Conservation (phyloP, 2,797 vertebrate species). For the Vireo griseus region DNA sequence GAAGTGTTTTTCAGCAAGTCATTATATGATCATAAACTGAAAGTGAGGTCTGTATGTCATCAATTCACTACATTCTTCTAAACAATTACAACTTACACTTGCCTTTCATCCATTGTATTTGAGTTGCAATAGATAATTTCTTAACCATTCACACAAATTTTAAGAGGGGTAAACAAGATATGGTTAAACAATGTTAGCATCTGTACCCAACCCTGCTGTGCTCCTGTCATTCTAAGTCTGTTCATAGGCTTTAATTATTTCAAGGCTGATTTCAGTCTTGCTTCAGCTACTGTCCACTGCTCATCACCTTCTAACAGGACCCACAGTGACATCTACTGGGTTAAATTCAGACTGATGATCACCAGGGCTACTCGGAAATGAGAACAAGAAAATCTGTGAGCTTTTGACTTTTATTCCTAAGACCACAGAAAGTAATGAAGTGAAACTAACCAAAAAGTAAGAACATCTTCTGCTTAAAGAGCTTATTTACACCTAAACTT, state of each 20-base stretch:
- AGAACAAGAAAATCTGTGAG: neutral
- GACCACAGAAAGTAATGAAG: neutral
- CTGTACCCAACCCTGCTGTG: neutral
- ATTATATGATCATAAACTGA: neutral
- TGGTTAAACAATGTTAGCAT: neutral
- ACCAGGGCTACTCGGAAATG: neutral
- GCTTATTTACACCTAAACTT: neutral
- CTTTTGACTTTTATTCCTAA: neutral
- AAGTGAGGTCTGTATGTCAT: neutral
- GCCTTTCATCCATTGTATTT: neutral
- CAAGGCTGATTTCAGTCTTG: neutral
- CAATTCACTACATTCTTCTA: neutral
- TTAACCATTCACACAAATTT: neutral
- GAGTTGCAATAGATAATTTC: neutral
- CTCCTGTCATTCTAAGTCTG: neutral
- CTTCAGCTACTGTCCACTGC: slow-evolving; percentile 12
- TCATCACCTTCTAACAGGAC: slow-evolving; percentile 44
- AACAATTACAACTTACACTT: neutral
- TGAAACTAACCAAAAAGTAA: neutral
- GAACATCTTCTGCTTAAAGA: neutral
- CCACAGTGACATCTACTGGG: slow-evolving; percentile 75
- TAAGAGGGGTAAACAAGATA: neutral
- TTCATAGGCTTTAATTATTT: neutral
- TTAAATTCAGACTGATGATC: neutral
- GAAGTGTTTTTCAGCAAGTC: neutral